phyloP scores from a whole-genome alignment of 1,140 invertebrate genomes.

The Scaptomyza montana region DNA sequence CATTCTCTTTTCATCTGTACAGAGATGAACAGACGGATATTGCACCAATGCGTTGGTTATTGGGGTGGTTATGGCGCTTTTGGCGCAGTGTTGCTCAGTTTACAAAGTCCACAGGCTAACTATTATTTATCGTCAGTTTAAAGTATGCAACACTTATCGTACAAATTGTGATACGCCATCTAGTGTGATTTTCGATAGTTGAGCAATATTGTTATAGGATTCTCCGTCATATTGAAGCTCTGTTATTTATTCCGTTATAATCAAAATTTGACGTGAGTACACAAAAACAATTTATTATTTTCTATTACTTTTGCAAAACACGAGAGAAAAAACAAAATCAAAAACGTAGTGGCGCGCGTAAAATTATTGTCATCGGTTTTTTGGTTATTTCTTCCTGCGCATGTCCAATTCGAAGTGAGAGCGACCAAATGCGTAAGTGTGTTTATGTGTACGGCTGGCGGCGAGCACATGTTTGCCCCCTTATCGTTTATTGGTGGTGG shows the following conservation, averaged over 20 bases:
- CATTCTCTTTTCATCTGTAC: slow-evolving; percentile 1
- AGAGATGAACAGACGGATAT: neutral
- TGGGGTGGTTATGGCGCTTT: slow-evolving; percentile 16
- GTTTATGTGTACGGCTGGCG: neutral
- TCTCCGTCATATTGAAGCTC: too few species aligned
- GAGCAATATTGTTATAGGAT: neutral
- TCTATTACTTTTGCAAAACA: neutral
- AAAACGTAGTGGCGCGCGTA: neutral
- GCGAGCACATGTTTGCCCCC: slow-evolving; percentile 17
- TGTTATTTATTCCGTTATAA: too few species aligned
- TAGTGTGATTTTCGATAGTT: slow-evolving; percentile 4
- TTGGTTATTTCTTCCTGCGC: slow-evolving; percentile 58
- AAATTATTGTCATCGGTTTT: slow-evolving; percentile 36
- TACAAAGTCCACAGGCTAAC: neutral
- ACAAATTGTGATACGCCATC: neutral
- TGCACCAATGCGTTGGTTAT: neutral
- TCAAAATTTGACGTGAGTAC: too few species aligned
- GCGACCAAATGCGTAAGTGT: slow-evolving; percentile 18
- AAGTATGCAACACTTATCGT: neutral
- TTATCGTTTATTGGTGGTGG: slow-evolving; percentile 37
- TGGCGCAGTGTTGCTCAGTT: slow-evolving; percentile 8
- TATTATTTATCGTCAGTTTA: neutral
- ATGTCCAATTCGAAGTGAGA: slow-evolving; percentile 63
- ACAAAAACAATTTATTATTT: too few species aligned
- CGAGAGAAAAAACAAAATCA: neutral